Conservation (phyloP, 2,797 vertebrate genomes). For the Macroramphosus scolopax region DNA sequence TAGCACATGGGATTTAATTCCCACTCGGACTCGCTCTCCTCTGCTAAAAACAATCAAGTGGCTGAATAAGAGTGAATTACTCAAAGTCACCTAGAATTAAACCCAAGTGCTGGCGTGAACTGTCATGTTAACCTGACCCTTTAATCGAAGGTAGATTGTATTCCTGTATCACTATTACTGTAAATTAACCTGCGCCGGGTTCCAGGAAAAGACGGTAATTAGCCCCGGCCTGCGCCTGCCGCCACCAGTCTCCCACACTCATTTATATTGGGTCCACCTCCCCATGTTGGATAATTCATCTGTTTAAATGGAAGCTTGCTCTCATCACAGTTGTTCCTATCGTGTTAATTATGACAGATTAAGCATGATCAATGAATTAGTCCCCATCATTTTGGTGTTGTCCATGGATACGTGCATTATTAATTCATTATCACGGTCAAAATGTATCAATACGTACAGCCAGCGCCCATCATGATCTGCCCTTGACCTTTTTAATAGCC, state of each 20-base stretch:
- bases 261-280: slow-evolving; percentile 65
- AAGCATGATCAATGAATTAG: slow-evolving; percentile 69
- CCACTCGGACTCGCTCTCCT: too few relatives aligned
- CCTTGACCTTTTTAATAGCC: slow-evolving; percentile 77
- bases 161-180: slow-evolving; percentile 39
- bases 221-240: slow-evolving; percentile 58
- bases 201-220: slow-evolving; percentile 71
- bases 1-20: too few relatives aligned
- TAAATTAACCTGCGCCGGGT: slow-evolving; percentile 62
- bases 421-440: slow-evolving; percentile 59
- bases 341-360: slow-evolving; percentile 76
- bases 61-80: slow-evolving; percentile 5
- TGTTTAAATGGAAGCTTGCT: slow-evolving; percentile 63
- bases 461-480: slow-evolving; percentile 68
- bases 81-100: slow-evolving; percentile 34
- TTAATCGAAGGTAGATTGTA: slow-evolving; percentile 40
- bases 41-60: too few relatives aligned
- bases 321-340: slow-evolving; percentile 71
- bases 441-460: slow-evolving; percentile 69
- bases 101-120: slow-evolving; percentile 16
- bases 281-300: slow-evolving; percentile 72
- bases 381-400: slow-evolving; percentile 63
- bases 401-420: slow-evolving; percentile 44
- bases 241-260: slow-evolving; percentile 58
- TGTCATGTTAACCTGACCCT: slow-evolving; percentile 40